phyloP scores from a whole-genome alignment of 2,888 invertebrate genomes.

The Trichopoda pennipes region DNA sequence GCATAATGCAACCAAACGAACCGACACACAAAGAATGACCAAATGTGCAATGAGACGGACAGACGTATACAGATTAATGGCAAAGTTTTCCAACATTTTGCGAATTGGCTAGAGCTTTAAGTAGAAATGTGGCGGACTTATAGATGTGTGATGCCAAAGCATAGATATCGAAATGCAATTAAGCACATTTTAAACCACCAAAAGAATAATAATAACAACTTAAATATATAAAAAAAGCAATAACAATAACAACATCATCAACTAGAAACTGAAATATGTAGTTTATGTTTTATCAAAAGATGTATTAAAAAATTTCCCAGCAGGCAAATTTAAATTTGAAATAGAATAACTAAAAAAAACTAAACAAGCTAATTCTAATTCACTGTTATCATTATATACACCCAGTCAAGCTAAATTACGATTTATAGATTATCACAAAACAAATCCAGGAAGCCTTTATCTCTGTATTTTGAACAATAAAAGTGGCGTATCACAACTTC shows the following conservation, averaged over 20 bases:
- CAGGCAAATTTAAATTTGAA: not conserved
- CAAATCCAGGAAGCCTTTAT: no score
- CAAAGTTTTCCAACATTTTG: slow-evolving; percentile 36
- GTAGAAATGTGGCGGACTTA: slow-evolving; percentile 64
- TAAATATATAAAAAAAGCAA: not conserved
- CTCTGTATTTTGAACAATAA: no score
- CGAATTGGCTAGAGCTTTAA: slow-evolving; percentile 51
- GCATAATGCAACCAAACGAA: not conserved
- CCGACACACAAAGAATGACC: not conserved
- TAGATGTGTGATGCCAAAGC: slow-evolving; percentile 77
- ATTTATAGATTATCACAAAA: no score
- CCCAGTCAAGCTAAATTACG: no score
- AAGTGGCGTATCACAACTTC: no score
- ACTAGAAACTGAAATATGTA: slow-evolving; percentile 6
- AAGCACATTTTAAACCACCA: slow-evolving; percentile 69
- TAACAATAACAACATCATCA: slow-evolving; percentile 45
- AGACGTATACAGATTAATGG: slow-evolving; percentile 26
- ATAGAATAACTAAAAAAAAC: no score
- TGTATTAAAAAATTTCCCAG: slow-evolving; percentile 41
- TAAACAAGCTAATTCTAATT: no score
- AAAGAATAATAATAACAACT: slow-evolving; percentile 44
- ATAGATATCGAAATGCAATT: slow-evolving; percentile 80
- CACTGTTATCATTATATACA: no score
- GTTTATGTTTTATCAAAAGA: slow-evolving; percentile 3
- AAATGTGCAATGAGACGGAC: slow-evolving; percentile 9